Evolutionary conservation across 2,888 invertebrate species (phyloP), one percentile per base, ranked within the genome.

Genomic region (Xestia sexstrigata): DNA sequence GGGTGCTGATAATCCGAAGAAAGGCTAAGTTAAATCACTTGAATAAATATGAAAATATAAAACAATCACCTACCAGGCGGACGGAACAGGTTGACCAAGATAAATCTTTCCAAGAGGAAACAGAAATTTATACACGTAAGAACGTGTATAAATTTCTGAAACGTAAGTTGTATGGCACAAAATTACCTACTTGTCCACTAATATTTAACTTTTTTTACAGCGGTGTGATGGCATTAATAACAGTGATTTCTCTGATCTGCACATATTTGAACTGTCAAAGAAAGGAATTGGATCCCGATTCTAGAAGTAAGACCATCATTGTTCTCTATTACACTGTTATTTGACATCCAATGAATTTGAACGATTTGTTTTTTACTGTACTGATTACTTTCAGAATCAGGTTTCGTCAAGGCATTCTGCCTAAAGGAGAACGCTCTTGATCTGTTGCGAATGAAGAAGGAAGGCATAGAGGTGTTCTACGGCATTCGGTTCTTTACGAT

Each of bases 401-500:
- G 79, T 0, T 71, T 94, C 5, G 90, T 94, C 35, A 89, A 91
- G 86, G 91, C 91, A 85, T 97, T 94, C 83, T 97, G 94, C 83
- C 78, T 93, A 45, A 94, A 90, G 86, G 91, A 86, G 90, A 97
- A 94, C 91, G 93, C 91, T 74, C 92, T 26, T 84, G 95, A 93
- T 83, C 94, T 92, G 76, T 93, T 92, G 70, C 90, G 88, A 60
- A 89, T 93, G 82, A 94, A 92, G 45, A 93, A 93, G 20, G 92
- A 92, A 42, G 95, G 95, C 0, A 70, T 97, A n/a, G 95, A 95
- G 74, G 94, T 97, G 6, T 90, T 97, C n/a, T 97, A 97, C 89
- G 97, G 97, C 0, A 95, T 97, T 47, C 94, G 97, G 69, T 97
- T 97, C 66, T 86, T 97, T 45, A 95, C 97, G 0, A 97, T 97